Base-by-base conservation (phyloP, 2,888 invertebrate genomes). In the Branchinecta sandiegonensis region DNA sequence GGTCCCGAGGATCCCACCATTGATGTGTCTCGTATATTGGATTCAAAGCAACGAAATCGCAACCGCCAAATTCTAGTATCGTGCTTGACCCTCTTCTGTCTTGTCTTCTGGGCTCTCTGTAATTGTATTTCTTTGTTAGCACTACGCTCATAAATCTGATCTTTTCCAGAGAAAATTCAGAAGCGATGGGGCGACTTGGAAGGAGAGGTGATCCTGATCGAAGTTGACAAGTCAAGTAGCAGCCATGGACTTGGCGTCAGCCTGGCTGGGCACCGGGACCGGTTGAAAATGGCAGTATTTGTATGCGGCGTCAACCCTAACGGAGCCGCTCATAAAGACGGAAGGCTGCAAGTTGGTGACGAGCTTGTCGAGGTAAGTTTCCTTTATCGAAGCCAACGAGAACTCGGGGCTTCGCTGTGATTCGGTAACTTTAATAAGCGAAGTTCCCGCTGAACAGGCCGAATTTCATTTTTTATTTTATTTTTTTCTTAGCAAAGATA, bases 281-380 rank as follows among this genome's bases (percentile, higher is more conserved):
- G 94, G 66, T 89, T 86, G 76, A 88, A 89, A 75, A 95, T 95
- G 95, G 93, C 94, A 46, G 94, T 94, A 70, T 95, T 95, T 79
- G 86, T 99, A 47, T 94, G 94, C 73, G 96, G 94, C n/a, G 82
- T 99, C 68, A 88, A 94, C 78, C 90, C 94, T 0, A 86, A 86
- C 5, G 94, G 95, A 13, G 83, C 87, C 0, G 89, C 92, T 5
- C 85, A 82, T 71, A 84, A 84, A 73, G 82, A 85, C 8, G 85
- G 86, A 8, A 85, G 87, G 9, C 84, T 99, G 48, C 84, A 86
- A 77, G 86, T 94, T 17, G 96, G 95, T 1, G 99, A 99, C 77
- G 95, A 97, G 79, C 87, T 97, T 72, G 80, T 95, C 50, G 94
- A 95, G 86, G 93, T 93, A 74, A 78, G 75, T 14, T 46, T 48